Evolutionary conservation across 2,888 invertebrate genomes (phyloP).

Genomic region (Pseudococcus viburni): DNA sequence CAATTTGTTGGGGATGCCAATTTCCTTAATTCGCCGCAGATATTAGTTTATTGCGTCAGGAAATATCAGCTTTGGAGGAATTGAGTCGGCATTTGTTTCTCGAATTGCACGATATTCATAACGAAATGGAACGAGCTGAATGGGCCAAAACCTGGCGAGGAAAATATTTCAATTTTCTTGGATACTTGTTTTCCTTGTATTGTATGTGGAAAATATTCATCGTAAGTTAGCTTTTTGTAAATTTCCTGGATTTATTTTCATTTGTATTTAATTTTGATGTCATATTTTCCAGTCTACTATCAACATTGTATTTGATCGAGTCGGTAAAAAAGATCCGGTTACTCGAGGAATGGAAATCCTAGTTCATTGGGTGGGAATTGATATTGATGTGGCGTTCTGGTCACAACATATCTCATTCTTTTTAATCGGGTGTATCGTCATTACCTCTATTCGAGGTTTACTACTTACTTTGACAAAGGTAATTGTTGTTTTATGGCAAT

Average conservation of each 20-base stretch:
- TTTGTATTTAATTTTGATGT: not conserved
- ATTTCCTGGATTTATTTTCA: not conserved
- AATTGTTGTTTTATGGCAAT: constrained; percentile 67
- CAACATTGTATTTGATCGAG: constrained; percentile 98
- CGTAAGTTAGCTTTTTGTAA: constrained; percentile 76
- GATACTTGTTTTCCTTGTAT: constrained; percentile 98
- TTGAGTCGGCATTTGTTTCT: constrained; percentile 93
- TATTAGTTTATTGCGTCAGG: constrained; percentile 84
- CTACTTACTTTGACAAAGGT: constrained; percentile 97
- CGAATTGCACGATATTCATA: constrained; percentile 94
- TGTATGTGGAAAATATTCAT: constrained; percentile 99
- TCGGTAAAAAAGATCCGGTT: constrained; percentile 98
- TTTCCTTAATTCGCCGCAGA: constrained; percentile 72
- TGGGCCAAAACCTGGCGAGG: constrained; percentile 98
- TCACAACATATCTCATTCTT: constrained; percentile 98
- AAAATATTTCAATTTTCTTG: constrained; percentile 97
- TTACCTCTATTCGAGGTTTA: constrained; percentile 96
- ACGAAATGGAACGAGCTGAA: constrained; percentile 90
- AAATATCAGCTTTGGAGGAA: constrained; percentile 92
- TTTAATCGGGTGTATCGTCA: constrained; percentile 96
- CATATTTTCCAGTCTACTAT: constrained; percentile 85
- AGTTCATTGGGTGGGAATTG: constrained; percentile 95
- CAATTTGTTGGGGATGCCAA: not conserved
- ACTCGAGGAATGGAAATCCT: constrained; percentile 96
- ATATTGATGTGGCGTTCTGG: constrained; percentile 98